Conservation (phyloP, 1,140 invertebrate genomes). For the Amphibalanus amphitrite region DNA sequence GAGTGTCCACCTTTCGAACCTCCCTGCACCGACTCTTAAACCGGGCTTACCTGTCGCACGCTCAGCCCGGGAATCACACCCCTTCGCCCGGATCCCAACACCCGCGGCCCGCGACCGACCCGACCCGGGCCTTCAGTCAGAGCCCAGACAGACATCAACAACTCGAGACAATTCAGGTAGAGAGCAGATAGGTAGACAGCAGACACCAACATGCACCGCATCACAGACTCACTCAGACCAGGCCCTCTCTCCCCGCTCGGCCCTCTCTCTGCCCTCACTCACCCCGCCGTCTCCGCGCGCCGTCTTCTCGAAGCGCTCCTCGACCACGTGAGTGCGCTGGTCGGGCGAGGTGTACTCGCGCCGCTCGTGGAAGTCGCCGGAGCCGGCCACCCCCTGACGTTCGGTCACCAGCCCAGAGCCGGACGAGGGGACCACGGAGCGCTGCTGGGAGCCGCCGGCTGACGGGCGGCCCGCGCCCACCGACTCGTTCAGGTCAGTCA, state of each 20-base stretch:
- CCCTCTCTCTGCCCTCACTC: too few species aligned
- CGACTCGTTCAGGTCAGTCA: background rate
- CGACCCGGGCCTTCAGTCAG: too few species aligned
- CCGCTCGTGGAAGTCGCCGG: slow-evolving; percentile 15
- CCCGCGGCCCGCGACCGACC: too few species aligned
- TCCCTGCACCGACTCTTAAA: too few species aligned
- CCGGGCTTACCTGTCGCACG: too few species aligned
- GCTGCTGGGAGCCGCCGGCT: background rate
- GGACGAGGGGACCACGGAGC: background rate
- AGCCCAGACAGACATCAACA: background rate
- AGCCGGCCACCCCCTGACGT: slow-evolving; percentile 10
- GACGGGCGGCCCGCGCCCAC: background rate
- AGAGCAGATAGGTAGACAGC: too few species aligned
- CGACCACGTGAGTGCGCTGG: slow-evolving; percentile 15
- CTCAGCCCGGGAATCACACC: too few species aligned
- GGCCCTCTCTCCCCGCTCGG: too few species aligned
- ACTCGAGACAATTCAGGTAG: background rate
- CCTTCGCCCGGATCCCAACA: too few species aligned
- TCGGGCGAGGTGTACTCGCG: slow-evolving; percentile 16
- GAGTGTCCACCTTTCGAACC: too few species aligned
- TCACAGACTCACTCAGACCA: too few species aligned
- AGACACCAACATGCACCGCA: too few species aligned
- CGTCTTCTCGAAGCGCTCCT: slow-evolving; percentile 18
- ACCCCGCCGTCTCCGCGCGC: slow-evolving; percentile 16
- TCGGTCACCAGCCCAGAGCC: background rate